Conservation (phyloP, 2,113 vertebrate genomes). For the Boleophthalmus pectinirostris region DNA sequence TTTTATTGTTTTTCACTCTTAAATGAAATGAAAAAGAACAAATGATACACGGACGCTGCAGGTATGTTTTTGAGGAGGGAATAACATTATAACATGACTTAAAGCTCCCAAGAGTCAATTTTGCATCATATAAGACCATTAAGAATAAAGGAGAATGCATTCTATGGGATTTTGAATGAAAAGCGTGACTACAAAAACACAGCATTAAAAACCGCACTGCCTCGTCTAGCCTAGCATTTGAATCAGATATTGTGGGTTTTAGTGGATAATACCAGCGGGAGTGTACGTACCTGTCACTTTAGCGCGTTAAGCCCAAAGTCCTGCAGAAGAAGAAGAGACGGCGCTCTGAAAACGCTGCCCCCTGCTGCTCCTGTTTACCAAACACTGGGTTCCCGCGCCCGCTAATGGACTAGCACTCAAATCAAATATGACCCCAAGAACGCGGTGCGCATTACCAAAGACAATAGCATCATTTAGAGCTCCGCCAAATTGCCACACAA, state of each 20-base stretch:
- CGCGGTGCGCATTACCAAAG: slow-evolving; percentile 87
- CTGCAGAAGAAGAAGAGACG: slow-evolving; percentile 78
- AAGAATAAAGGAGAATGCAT: too few relatives aligned
- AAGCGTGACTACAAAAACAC: neutral
- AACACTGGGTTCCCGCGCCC: slow-evolving; percentile 82
- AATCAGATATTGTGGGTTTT: slow-evolving; percentile 11
- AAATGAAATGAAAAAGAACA: too few relatives aligned
- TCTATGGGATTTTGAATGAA: neutral
- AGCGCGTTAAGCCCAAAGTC: slow-evolving; percentile 85
- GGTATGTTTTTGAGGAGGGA: too few relatives aligned
- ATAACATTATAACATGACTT: too few relatives aligned
- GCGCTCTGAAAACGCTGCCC: slow-evolving; percentile 82
- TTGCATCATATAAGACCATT: too few relatives aligned
- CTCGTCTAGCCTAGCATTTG: neutral
- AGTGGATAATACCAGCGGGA: slow-evolving; percentile 12
- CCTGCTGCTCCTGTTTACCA: slow-evolving; percentile 98
- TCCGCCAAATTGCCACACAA: slow-evolving; percentile 85
- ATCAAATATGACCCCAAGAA: slow-evolving; percentile 93
- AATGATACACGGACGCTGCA: too few relatives aligned
- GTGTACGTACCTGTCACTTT: slow-evolving; percentile 90
- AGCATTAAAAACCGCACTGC: neutral
- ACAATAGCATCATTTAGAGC: slow-evolving; percentile 77
- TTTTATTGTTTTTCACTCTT: too few relatives aligned
- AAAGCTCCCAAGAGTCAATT: too few relatives aligned
- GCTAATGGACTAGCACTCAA: slow-evolving; percentile 94